These are phyloP conservation scores for Hermetia illucens DNA, from an alignment of 1,140 invertebrate species.

Conservation along the genomic window DNA sequence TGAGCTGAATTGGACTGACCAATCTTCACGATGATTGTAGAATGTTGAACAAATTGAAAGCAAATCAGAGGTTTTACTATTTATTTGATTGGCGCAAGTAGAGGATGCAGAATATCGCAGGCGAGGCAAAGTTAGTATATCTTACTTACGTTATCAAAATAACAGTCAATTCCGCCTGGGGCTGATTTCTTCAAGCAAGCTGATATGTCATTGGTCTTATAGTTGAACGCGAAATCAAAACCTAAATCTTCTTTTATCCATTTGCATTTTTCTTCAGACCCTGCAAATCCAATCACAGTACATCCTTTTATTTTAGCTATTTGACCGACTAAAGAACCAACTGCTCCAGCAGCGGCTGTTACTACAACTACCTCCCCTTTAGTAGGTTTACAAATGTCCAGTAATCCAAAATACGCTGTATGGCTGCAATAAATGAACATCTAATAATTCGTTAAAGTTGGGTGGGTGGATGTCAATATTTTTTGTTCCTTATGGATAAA, in stretches of 20 bases:
- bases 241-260: slow-evolving; percentile 49
- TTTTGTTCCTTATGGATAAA: not conserved
- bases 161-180: slow-evolving; percentile 50
- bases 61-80: not conserved
- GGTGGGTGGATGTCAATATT: not conserved
- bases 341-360: slow-evolving; percentile 48
- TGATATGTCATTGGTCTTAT: slow-evolving; percentile 44
- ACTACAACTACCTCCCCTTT: slow-evolving; percentile 53
- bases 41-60: not conserved
- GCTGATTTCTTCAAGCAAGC: slow-evolving; percentile 39
- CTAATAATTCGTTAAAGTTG: not conserved
- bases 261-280: slow-evolving; percentile 50
- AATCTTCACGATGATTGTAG: slow-evolving; percentile 7
- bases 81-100: not conserved
- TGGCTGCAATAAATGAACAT: slow-evolving; percentile 30
- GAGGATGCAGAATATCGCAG: not conserved
- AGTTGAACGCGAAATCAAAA: slow-evolving; percentile 59
- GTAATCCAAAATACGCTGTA: slow-evolving; percentile 58
- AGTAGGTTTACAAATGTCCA: slow-evolving; percentile 53
- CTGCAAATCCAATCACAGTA: slow-evolving; percentile 55
- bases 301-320: slow-evolving; percentile 56
- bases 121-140: too few species aligned
- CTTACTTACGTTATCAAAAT: slow-evolving; percentile 55
- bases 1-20: too few species aligned
- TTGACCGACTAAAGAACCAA: slow-evolving; percentile 57